These are phyloP conservation scores for Drosophila fuyamai DNA, from an alignment of 1,140 invertebrate genomes.

Conservation along the genomic window DNA sequence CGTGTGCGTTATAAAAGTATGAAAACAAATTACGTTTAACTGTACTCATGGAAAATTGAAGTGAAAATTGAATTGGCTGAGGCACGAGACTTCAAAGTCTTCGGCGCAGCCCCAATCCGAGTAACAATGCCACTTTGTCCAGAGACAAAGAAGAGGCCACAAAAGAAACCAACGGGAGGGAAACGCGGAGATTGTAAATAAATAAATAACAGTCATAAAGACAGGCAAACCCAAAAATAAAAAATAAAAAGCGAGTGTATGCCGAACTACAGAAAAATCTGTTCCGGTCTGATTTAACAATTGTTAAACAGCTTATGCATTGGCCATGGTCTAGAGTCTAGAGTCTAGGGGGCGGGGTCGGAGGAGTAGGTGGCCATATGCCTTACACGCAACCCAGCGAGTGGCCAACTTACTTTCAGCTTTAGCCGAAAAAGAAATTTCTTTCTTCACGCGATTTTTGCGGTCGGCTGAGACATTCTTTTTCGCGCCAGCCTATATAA, in stretches of 20 bases:
- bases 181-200: constrained; percentile 36
- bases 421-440: constrained; percentile 49
- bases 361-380: constrained; percentile 10
- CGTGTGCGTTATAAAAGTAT: constrained; percentile 49
- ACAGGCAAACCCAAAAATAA: constrained; percentile 5
- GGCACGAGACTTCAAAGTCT: constrained; percentile 63
- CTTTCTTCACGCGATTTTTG: constrained; percentile 49
- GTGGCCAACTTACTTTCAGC: constrained; percentile 53
- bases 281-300: constrained; percentile 83
- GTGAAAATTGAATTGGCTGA: constrained; percentile 77
- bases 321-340: constrained; percentile 38
- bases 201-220: constrained; percentile 33
- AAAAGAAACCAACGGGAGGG: constrained; percentile 21
- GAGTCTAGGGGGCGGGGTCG: not conserved
- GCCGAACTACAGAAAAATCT: constrained; percentile 58
- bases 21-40: constrained; percentile 77
- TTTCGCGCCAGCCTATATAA: not conserved
- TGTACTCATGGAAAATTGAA: constrained; percentile 65
- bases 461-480: constrained; percentile 19
- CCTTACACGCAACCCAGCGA: constrained; percentile 44
- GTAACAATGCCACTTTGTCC: constrained; percentile 75
- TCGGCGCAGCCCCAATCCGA: constrained; percentile 33
- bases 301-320: constrained; percentile 79
- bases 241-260: constrained; percentile 21
- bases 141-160: constrained; percentile 36